Evolutionary conservation across 1,140 invertebrate genomes (phyloP).

Genomic region (Pectinophora gossypiella): DNA sequence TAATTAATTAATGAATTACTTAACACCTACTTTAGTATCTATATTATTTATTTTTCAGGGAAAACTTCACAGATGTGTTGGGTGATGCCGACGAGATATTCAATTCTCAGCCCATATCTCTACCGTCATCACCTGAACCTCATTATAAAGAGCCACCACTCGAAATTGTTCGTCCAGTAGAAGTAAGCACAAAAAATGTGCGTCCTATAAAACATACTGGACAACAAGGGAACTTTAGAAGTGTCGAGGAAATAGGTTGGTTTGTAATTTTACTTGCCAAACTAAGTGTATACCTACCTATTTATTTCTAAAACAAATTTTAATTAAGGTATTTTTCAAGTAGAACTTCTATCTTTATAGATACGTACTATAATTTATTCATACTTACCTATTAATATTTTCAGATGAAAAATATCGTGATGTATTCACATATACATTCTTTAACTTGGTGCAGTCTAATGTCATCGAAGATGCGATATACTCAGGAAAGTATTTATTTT

Average conservation of each 20-base stretch:
- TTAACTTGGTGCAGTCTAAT: slow-evolving; percentile 84
- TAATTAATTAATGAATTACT: no score
- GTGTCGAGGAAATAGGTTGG: slow-evolving; percentile 62
- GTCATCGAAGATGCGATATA: slow-evolving; percentile 81
- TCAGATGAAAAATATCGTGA: slow-evolving; percentile 72
- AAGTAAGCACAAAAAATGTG: not conserved
- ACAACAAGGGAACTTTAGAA: slow-evolving; percentile 49
- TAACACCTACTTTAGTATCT: no score
- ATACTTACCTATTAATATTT: slow-evolving; percentile 1
- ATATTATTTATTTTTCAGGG: slow-evolving; percentile 32
- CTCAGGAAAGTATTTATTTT: slow-evolving; percentile 79
- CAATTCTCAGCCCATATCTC: slow-evolving; percentile 52
- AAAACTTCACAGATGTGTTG: slow-evolving; percentile 48
- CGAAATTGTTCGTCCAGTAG: not conserved
- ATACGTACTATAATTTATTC: no score
- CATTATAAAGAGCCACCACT: not conserved
- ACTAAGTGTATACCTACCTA: no score
- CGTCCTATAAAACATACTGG: slow-evolving; percentile 47
- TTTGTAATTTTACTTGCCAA: not conserved
- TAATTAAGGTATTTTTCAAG: no score
- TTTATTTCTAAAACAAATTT: no score
- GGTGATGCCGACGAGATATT: slow-evolving; percentile 44
- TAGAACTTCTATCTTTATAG: no score
- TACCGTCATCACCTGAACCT: slow-evolving; percentile 32
- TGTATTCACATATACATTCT: slow-evolving; percentile 80